These are phyloP conservation scores for Myotis davidii DNA, from an alignment of 2,113 vertebrate species.

Conservation along the genomic window DNA sequence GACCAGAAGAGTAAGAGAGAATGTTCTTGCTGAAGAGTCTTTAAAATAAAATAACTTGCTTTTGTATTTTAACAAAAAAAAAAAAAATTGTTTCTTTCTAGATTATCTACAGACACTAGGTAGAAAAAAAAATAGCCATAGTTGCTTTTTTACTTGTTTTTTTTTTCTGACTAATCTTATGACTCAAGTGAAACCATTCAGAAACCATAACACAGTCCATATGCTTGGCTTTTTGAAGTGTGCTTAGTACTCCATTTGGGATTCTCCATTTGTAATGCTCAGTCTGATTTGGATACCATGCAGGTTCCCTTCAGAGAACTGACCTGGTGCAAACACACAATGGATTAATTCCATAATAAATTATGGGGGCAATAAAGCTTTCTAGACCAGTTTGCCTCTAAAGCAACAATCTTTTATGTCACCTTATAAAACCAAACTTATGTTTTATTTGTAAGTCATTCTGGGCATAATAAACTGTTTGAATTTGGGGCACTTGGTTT, in stretches of 20 bases:
- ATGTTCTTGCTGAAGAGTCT: constrained; percentile 26
- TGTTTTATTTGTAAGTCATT: constrained; percentile 82
- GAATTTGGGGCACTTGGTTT: constrained; percentile 76
- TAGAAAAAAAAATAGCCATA: constrained; percentile 68
- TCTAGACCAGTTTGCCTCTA: constrained; percentile 84
- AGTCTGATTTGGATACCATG: constrained; percentile 87
- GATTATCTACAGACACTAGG: constrained; percentile 67
- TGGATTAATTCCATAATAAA: constrained; percentile 87
- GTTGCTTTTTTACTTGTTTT: not conserved
- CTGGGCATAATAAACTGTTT: constrained; percentile 81
- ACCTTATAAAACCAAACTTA: constrained; percentile 82
- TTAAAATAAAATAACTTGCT: constrained; percentile 32
- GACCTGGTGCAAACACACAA: constrained; percentile 85
- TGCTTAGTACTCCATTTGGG: constrained; percentile 86
- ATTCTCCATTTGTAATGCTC: constrained; percentile 83
- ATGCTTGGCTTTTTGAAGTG: constrained; percentile 89
- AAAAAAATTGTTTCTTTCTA: constrained; percentile 67
- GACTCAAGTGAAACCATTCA: constrained; percentile 82
- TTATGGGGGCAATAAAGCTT: constrained; percentile 85
- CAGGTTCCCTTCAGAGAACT: constrained; percentile 82
- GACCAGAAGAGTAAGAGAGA: not conserved
- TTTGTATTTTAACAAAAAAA: constrained; percentile 38
- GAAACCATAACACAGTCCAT: constrained; percentile 87
- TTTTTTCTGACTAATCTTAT: constrained; percentile 71
- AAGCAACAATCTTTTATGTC: constrained; percentile 81